Base-by-base conservation (phyloP, 2,888 invertebrate species). In the Pollenia labialis region DNA sequence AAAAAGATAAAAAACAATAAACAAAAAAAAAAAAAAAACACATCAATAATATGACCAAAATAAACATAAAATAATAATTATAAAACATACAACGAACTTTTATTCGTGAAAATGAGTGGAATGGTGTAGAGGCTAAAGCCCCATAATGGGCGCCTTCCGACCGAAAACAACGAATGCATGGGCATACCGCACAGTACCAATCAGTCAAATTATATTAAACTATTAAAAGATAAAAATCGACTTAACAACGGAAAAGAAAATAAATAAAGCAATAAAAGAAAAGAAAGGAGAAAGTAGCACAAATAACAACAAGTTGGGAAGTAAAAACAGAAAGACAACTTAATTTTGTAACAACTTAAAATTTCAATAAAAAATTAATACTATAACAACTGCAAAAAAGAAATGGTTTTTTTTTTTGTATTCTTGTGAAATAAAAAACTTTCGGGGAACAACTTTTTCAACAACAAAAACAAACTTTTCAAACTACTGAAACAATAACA, bases 401-500 rank as follows among this genome's bases (percentile, higher is more conserved):
- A 32, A 32, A 32, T 6, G 2, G 48, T 72, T 64, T 77, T 32
- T 64, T 77, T 32, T 16, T 52, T 50, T 50, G 8, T 68, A 52
- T 44, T 44, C 62, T 44, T 54, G n/a, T 48, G 12, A 16, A 60
- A 62, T 40, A 74, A 44, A 60, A 50, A 44, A 62, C 68, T 75
- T 48, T 80, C 52, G 46, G 80, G 69, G 62, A 80, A 68, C 80
- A 81, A 85, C 50, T 79, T 58, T 77, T 60, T 18, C 48, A 68
- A 68, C 32, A 0, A 32, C 32, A 32, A 32, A 0, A 32, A 32
- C n/a, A 69, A 50, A 76, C 12, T 52, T 40, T 64, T 50, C 60
- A 77, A 74, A 77, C 75, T 62, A 64, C 40, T 40, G 14, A 44
- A 82, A 75, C 77, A 89, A 69, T 72, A 89, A 87, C 82, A 77